Conservation (phyloP, 2,797 vertebrate species). For the Microcaecilia unicolor region DNA sequence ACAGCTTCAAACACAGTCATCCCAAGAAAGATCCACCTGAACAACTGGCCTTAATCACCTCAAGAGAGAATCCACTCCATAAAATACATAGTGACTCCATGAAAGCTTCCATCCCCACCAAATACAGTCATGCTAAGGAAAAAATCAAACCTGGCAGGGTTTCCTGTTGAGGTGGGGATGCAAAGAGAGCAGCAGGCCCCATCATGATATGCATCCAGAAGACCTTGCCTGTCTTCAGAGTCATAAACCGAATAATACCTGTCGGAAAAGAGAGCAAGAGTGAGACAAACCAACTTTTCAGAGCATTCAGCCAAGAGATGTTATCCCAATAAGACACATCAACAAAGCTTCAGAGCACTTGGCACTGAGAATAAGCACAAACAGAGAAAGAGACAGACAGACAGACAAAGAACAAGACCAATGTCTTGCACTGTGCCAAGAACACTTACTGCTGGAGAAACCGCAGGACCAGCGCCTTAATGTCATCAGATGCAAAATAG, state of each 20-base stretch:
- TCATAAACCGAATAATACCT: slow-evolving; percentile 80
- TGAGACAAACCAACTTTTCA: too few relatives aligned
- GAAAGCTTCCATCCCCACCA: not conserved
- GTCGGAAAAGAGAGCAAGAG: not conserved
- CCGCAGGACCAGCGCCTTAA: slow-evolving; percentile 67
- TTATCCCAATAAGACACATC: too few relatives aligned
- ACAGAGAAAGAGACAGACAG: too few relatives aligned
- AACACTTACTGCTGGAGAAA: slow-evolving; percentile 82
- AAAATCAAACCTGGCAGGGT: slow-evolving; percentile 58
- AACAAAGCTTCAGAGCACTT: too few relatives aligned
- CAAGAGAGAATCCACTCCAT: not conserved
- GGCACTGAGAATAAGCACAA: too few relatives aligned
- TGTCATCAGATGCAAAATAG: slow-evolving; percentile 73
- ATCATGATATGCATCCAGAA: slow-evolving; percentile 83
- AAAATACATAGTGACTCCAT: not conserved
- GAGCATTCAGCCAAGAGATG: too few relatives aligned
- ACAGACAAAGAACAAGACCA: too few relatives aligned
- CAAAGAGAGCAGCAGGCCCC: slow-evolving; percentile 79
- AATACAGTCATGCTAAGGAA: not conserved
- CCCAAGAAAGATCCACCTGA: not conserved
- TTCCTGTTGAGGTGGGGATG: slow-evolving; percentile 60
- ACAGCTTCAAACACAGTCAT: not conserved
- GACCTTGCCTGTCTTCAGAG: slow-evolving; percentile 73
- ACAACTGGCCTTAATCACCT: not conserved
- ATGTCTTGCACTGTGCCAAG: too few relatives aligned